These are phyloP conservation scores for Acinonyx jubatus DNA, from an alignment of 2,113 vertebrate genomes.

Conservation along the genomic window DNA sequence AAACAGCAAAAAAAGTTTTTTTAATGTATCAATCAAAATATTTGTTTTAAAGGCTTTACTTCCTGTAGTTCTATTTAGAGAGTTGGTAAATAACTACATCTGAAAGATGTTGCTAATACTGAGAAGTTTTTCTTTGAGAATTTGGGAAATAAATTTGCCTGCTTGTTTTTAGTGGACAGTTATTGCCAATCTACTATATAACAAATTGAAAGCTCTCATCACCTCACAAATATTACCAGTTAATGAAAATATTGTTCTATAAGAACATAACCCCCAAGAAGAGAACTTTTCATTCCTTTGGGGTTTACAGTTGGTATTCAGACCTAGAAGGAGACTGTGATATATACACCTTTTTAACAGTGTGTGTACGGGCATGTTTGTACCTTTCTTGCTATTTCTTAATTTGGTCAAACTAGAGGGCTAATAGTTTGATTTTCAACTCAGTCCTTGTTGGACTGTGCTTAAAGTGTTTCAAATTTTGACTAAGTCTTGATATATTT, in stretches of 20 bases:
- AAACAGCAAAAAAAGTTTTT: too few relatives aligned
- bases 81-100: conserved; percentile 20
- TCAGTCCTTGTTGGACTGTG: not conserved
- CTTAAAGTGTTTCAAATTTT: conserved; percentile 19
- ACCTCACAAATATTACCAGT: not conserved
- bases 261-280: not conserved
- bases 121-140: conserved; percentile 36
- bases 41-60: not conserved
- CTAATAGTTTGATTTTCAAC: conserved; percentile 27
- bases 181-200: not conserved
- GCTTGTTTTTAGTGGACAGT: conserved; percentile 9
- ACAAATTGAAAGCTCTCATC: not conserved
- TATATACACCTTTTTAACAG: not conserved
- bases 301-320: not conserved
- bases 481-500: conserved; percentile 21
- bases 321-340: not conserved
- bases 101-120: conserved; percentile 28
- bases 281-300: not conserved
- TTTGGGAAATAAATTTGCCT: not conserved
- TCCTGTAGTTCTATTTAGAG: conserved; percentile 21
- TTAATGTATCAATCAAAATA: not conserved
- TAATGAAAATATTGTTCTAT: conserved; percentile 10
- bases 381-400: not conserved
- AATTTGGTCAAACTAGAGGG: not conserved
- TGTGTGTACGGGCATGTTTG: not conserved